Evolutionary conservation across 2,888 invertebrate species (phyloP).

Genomic region (Mongoloraphidia duomilia): DNA sequence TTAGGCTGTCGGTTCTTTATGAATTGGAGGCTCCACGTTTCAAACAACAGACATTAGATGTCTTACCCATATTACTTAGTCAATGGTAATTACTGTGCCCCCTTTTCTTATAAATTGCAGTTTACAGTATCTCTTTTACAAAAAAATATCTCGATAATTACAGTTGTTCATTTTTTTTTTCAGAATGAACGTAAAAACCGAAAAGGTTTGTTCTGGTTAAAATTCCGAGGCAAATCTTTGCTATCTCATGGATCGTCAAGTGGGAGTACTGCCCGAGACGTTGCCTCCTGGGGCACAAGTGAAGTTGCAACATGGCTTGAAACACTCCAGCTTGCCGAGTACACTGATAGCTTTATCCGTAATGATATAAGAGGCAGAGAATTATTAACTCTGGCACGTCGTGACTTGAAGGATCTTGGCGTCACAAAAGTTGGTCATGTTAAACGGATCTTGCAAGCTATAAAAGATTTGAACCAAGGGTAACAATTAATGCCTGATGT

Average conservation of each 20-base stretch:
- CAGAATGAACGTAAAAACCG: constrained; percentile 33
- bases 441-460: constrained; percentile 85
- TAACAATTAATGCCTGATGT: constrained; percentile 14
- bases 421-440: constrained; percentile 92
- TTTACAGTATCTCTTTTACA: too few relatives aligned
- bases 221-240: constrained; percentile 36
- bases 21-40: too few relatives aligned
- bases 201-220: constrained; percentile 54
- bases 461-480: constrained; percentile 56
- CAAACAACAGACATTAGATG: too few relatives aligned
- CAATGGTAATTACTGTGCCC: too few relatives aligned
- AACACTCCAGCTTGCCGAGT: constrained; percentile 75
- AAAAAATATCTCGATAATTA: too few relatives aligned
- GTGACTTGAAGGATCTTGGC: constrained; percentile 81
- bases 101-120: too few relatives aligned
- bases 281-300: constrained; percentile 65
- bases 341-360: constrained; percentile 75
- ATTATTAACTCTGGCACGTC: constrained; percentile 67
- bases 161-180: constrained; percentile 6
- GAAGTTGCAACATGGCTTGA: constrained; percentile 89
- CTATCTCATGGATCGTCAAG: constrained; percentile 31
- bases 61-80: too few relatives aligned
- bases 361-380: constrained; percentile 90
- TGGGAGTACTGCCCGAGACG: constrained; percentile 30
- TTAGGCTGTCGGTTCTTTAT: too few relatives aligned